Evolutionary conservation across 2,113 vertebrate genomes (phyloP), one percentile per base, ranked within the genome.

Genomic region (Odobenus rosmarus): DNA sequence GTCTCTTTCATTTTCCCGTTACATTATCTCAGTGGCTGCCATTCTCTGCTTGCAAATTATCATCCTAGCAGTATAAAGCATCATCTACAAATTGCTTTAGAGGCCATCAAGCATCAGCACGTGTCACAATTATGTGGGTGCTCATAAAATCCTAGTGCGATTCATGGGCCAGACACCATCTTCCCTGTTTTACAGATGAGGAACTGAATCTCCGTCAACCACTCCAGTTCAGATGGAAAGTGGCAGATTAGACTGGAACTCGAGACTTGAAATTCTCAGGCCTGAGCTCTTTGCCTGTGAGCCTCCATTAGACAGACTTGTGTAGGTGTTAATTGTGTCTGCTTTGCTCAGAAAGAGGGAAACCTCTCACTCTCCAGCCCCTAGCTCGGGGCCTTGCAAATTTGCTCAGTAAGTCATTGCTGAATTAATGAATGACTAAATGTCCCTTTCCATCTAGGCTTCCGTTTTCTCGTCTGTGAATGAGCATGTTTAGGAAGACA

Each of bases 101-200:
- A 93, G 93, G 72, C 89, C 95, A 96, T 67, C 93, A 97, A 90
- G 61, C 90, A 89, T 62, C 67, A n/a, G 90, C 85, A 80, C 11
- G 1, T 55, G 76, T 80, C 55, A 39, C 7, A n/a, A 93, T 93
- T 77, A 92, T 51, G 82, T 49, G 39, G 23, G 26, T 57, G 46
- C 83, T 90, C 93, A 77, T 92, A 95, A 97, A 97, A 92, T 89
- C 92, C 42, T 83, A 71, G 33, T 76, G 16, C 10, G 13, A 84
- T 61, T 93, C 93, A 67, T 55, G 82, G 55, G 42, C 36, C 81
- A 94, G 67, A 93, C 28, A 62, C 57, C 71, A 93, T 49, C 83
- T 72, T 76, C 83, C 23, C 77, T 51, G 31, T 61, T 71, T 95
- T 76, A 89, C 79, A 71, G 88, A 64, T n/a, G 67, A 91, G 81